These are phyloP conservation scores for Ryuthela nishihirai DNA, from an alignment of 2,888 invertebrate genomes.

Conservation along the genomic window DNA sequence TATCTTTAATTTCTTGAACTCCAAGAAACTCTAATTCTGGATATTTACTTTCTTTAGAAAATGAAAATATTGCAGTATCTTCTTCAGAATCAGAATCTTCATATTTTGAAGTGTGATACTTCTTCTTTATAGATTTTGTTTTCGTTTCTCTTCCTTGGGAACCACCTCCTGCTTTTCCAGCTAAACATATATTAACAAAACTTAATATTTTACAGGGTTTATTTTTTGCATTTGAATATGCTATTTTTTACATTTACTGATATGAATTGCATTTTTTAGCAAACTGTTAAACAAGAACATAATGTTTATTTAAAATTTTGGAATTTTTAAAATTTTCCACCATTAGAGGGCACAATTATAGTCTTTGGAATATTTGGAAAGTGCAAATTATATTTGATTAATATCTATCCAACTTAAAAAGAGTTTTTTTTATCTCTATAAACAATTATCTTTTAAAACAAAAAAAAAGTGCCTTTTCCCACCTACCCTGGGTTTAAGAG, in stretches of 20 bases:
- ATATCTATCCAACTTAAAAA: too few species aligned
- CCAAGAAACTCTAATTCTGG: constrained; percentile 64
- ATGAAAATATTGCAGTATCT: constrained; percentile 50
- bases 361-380: too few species aligned
- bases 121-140: constrained; percentile 87
- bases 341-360: too few species aligned
- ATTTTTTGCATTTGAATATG: not conserved
- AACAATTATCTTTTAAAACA: too few species aligned
- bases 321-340: too few species aligned
- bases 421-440: too few species aligned
- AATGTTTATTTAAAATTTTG: not conserved
- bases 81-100: constrained; percentile 66
- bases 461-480: too few species aligned
- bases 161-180: constrained; percentile 87
- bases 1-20: constrained; percentile 63
- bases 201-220: not conserved
- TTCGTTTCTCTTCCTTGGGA: constrained; percentile 91
- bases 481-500: too few species aligned
- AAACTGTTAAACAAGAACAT: not conserved
- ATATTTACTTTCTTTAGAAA: not conserved
- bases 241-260: not conserved
- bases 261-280: not conserved
- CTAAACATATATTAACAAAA: too few species aligned
- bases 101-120: constrained; percentile 53
- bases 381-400: too few species aligned